Conservation (phyloP, 1,140 invertebrate species). For the Caenorhabditis remanei region DNA sequence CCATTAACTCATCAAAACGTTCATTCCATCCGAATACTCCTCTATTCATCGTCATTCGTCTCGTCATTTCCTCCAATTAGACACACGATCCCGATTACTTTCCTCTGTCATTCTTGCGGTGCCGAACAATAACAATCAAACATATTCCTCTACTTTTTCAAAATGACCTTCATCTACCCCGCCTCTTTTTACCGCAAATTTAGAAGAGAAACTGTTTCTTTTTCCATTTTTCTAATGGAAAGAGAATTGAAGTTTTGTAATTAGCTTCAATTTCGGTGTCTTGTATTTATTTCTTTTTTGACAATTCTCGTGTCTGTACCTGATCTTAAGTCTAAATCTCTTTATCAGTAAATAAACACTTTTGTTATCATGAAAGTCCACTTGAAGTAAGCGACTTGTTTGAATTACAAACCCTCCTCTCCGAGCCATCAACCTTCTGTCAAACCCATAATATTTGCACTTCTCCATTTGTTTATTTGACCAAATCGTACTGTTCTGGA, state of each 20-base stretch:
- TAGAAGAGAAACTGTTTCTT: neutral
- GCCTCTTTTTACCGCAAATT: neutral
- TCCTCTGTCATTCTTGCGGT: conserved; percentile 43
- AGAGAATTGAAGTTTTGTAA: too few species aligned
- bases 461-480: conserved; percentile 44
- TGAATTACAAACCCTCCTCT: neutral
- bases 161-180: conserved; percentile 23
- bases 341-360: neutral
- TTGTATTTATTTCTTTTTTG: too few species aligned
- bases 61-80: conserved; percentile 48
- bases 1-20: conserved; percentile 29
- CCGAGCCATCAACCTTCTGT: conserved; percentile 9
- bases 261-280: too few species aligned
- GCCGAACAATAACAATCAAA: conserved; percentile 54
- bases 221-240: neutral
- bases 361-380: neutral
- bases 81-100: conserved; percentile 37
- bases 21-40: neutral
- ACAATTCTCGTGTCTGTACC: too few species aligned
- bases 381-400: conserved; percentile 3
- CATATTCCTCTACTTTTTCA: conserved; percentile 39
- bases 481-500: conserved; percentile 27
- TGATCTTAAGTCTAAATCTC: neutral
- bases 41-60: neutral
- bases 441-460: conserved; percentile 15